These are phyloP conservation scores for Dasyprocta punctata DNA, from an alignment of 2,113 vertebrate genomes.

Conservation along the genomic window DNA sequence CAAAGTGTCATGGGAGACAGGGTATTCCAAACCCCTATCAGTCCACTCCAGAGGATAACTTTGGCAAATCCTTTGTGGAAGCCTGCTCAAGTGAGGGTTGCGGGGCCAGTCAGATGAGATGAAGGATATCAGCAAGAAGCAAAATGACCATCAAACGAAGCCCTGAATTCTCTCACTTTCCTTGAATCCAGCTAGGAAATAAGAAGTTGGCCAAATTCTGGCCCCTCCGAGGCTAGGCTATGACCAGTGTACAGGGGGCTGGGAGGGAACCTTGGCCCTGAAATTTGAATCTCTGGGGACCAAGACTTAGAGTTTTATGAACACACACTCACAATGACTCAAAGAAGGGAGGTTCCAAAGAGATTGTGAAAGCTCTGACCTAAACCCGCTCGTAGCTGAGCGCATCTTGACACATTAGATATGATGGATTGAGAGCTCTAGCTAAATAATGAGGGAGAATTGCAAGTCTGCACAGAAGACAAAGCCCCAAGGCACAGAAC, in stretches of 20 bases:
- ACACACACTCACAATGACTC: constrained; percentile 3
- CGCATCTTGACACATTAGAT: background rate
- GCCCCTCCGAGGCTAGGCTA: background rate
- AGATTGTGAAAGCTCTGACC: constrained; percentile 56
- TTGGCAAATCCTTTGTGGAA: background rate
- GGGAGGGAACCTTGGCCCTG: background rate
- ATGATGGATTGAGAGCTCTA: background rate
- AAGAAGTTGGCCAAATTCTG: background rate
- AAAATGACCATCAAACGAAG: background rate
- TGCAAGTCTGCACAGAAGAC: background rate
- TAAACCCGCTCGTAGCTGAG: background rate
- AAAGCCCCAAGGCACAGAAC: background rate
- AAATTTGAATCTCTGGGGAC: constrained; percentile 22
- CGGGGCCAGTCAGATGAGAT: background rate
- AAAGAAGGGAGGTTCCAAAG: background rate
- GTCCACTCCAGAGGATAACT: background rate
- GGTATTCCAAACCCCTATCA: background rate
- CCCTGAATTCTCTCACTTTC: background rate
- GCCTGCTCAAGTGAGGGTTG: background rate
- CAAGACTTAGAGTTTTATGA: background rate
- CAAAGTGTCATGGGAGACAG: background rate
- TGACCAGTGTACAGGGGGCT: background rate
- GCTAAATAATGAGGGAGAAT: background rate
- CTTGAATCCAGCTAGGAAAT: background rate
- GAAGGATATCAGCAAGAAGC: background rate